phyloP scores from a whole-genome alignment of 2,113 vertebrate genomes.

The Morone saxatilis region DNA sequence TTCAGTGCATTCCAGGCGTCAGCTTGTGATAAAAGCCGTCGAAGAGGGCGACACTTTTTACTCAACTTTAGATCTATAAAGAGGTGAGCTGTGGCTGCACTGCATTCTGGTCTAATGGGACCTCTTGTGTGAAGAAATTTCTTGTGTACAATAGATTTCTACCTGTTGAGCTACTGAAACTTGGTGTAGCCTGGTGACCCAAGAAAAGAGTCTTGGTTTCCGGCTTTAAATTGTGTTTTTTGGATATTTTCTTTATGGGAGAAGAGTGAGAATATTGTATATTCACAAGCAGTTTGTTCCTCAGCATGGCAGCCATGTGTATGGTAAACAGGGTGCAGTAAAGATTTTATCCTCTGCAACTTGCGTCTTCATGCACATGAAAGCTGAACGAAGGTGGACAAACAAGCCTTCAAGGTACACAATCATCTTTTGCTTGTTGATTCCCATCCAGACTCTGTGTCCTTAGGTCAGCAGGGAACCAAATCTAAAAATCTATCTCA shows the following conservation, averaged over 20 bases:
- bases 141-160: slow-evolving; percentile 3
- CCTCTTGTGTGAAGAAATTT: slow-evolving; percentile 4
- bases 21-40: slow-evolving; percentile 11
- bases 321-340: too few species aligned
- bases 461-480: slow-evolving; percentile 24
- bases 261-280: not conserved
- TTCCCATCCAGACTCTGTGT: slow-evolving; percentile 3
- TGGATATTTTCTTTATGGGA: not conserved
- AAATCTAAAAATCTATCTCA: slow-evolving; percentile 26
- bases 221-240: not conserved
- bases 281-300: not conserved
- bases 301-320: not conserved
- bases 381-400: slow-evolving; percentile 10
- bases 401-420: slow-evolving; percentile 24
- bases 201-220: not conserved
- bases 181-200: not conserved
- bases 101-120: not conserved
- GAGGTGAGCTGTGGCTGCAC: slow-evolving; percentile 3
- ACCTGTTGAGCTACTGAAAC: slow-evolving; percentile 12
- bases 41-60: slow-evolving; percentile 6
- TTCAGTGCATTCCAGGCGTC: not conserved
- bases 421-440: slow-evolving; percentile 38
- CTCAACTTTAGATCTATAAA: slow-evolving; percentile 23
- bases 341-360: not conserved
- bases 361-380: not conserved